Evolutionary conservation across 2,888 invertebrate species (phyloP).

Genomic region (Pachymerium ferrugineum): DNA sequence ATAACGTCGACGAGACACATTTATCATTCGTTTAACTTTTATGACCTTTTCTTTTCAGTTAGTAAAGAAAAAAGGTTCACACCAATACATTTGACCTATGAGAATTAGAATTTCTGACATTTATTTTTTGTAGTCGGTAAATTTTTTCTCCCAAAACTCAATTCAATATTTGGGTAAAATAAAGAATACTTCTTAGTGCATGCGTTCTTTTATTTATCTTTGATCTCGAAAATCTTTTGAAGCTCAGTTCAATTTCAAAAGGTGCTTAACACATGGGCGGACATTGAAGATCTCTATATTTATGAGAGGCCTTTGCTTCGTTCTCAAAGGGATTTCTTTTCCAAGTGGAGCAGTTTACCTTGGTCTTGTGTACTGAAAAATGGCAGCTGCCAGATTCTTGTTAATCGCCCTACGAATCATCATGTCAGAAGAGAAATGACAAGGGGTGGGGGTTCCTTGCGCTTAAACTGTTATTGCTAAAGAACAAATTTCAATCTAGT

Average conservation of each 20-base stretch:
- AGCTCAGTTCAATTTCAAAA: background rate
- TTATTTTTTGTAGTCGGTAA: no score
- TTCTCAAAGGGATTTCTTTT: conserved; percentile 9
- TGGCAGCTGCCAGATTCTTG: conserved; percentile 7
- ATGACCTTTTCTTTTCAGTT: no score
- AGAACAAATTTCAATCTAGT: background rate
- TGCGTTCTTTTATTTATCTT: no score
- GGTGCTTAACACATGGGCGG: background rate
- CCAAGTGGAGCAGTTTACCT: background rate
- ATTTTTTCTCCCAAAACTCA: no score
- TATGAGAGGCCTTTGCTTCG: conserved; percentile 17
- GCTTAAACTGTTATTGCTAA: background rate
- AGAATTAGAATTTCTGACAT: no score
- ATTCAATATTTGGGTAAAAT: no score
- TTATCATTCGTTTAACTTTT: no score
- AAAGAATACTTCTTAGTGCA: no score
- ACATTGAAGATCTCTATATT: conserved; percentile 18
- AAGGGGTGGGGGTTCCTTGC: background rate
- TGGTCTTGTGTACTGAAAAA: conserved; percentile 2
- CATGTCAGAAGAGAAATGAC: conserved; percentile 14
- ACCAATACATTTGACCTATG: no score
- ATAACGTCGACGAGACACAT: no score
- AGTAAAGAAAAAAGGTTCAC: no score
- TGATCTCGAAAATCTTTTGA: no score
- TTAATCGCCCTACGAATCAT: conserved; percentile 16